Conservation (phyloP, 2,888 invertebrate genomes). For the Campopleginae sp. region DNA sequence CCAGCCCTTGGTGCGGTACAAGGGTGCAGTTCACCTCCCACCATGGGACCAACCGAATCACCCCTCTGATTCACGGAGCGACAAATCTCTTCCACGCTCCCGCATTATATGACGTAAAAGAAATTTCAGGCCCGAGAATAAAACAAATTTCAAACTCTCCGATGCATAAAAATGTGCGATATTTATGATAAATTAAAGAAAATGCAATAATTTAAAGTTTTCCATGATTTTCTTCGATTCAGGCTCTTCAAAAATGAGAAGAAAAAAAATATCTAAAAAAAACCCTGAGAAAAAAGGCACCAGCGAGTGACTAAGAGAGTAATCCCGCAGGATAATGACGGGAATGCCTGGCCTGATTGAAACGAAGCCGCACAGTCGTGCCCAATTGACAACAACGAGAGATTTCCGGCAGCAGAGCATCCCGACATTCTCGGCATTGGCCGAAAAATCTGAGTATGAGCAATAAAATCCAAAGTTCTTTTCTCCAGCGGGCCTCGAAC, state of each 20-base stretch:
- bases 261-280: background rate
- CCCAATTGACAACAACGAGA: constrained; percentile 71
- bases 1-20: constrained; percentile 45
- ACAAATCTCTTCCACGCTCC: constrained; percentile 29
- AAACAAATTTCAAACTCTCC: background rate
- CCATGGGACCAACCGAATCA: constrained; percentile 18
- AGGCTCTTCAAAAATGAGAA: background rate
- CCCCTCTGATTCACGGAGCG: constrained; percentile 53
- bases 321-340: constrained; percentile 51
- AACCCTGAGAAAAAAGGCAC: constrained; percentile 45
- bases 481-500: background rate
- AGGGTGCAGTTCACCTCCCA: constrained; percentile 47
- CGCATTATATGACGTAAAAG: background rate
- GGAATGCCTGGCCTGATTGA: constrained; percentile 60
- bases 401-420: constrained; percentile 67
- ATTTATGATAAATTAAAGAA: background rate
- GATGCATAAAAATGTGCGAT: too few species aligned
- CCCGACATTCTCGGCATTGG: constrained; percentile 67
- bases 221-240: background rate
- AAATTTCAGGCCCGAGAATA: background rate
- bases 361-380: constrained; percentile 58
- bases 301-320: constrained; percentile 42
- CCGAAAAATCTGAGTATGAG: constrained; percentile 55
- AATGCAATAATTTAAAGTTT: background rate
- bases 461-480: constrained; percentile 43